phyloP scores from a whole-genome alignment of 53 echinoderm and acorn worm species.

The Echinarachnius parma region DNA sequence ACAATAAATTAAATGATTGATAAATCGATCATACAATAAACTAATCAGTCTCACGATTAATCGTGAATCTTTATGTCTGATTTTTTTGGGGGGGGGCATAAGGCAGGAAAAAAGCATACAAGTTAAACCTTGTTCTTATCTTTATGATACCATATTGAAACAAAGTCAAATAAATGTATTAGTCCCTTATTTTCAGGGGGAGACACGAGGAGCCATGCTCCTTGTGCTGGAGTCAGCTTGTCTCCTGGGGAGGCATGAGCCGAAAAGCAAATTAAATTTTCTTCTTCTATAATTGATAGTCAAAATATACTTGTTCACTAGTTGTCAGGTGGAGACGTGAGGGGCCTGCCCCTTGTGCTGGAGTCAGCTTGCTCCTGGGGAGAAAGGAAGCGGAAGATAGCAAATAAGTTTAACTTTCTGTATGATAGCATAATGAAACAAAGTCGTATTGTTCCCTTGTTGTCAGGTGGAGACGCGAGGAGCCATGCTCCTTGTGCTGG shows the following conservation, averaged over 20 bases:
- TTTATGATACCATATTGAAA: background rate
- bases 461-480: background rate
- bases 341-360: slow-evolving; percentile 43
- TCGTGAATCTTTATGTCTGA: too few relatives aligned
- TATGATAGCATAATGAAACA: too few relatives aligned
- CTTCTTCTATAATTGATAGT: too few relatives aligned
- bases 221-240: background rate
- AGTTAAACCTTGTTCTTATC: too few relatives aligned
- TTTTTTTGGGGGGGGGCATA: too few relatives aligned
- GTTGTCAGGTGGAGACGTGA: background rate
- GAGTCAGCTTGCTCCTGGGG: slow-evolving; percentile 68
- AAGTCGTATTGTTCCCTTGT: background rate
- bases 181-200: background rate
- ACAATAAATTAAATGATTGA: too few relatives aligned
- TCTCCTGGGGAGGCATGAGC: background rate
- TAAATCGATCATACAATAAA: too few relatives aligned
- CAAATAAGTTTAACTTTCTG: too few relatives aligned
- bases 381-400: slow-evolving; percentile 67
- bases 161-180: background rate
- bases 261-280: too few relatives aligned
- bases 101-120: too few relatives aligned
- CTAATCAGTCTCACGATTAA: too few relatives aligned
- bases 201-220: background rate
- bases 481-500: slow-evolving; percentile 49
- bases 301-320: background rate